phyloP scores from a whole-genome alignment of 2,797 vertebrate species.

The Pygocentrus nattereri region DNA sequence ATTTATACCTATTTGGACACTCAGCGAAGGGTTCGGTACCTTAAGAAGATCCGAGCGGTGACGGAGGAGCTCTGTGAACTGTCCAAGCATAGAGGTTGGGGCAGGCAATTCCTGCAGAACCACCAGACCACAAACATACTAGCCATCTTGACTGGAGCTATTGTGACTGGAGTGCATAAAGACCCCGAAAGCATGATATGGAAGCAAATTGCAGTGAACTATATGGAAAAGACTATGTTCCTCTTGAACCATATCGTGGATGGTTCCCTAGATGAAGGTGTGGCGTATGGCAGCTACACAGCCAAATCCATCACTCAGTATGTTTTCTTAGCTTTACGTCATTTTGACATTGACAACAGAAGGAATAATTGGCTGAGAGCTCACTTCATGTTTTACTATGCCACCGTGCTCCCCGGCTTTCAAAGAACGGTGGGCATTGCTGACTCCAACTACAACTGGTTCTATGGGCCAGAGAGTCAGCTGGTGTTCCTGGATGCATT shows the following conservation, averaged over 20 bases:
- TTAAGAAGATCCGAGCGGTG: conserved; percentile 80
- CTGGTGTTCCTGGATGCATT: conserved; percentile 87
- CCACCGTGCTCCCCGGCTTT: conserved; percentile 86
- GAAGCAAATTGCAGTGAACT: conserved; percentile 85
- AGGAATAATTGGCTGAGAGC: conserved; percentile 86
- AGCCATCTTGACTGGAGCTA: conserved; percentile 83
- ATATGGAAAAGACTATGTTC: conserved; percentile 91
- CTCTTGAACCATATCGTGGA: conserved; percentile 86
- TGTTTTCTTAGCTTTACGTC: conserved; percentile 84
- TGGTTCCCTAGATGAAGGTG: conserved; percentile 88
- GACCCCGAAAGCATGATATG: conserved; percentile 81
- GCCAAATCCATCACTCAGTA: conserved; percentile 88
- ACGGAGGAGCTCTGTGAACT: conserved; percentile 84
- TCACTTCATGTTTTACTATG: conserved; percentile 90
- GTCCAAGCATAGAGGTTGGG: conserved; percentile 87
- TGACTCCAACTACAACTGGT: conserved; percentile 92
- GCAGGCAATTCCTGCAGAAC: conserved; percentile 88
- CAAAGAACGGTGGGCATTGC: conserved; percentile 87
- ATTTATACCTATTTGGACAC: conserved; percentile 81
- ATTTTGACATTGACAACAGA: conserved; percentile 87
- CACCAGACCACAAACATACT: conserved; percentile 89
- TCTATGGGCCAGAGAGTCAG: conserved; percentile 90
- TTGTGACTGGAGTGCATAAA: conserved; percentile 77
- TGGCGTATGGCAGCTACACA: conserved; percentile 89
- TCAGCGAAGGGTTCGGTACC: conserved; percentile 77